These are phyloP conservation scores for Lapara coniferarum DNA, from an alignment of 2,888 invertebrate species.

Conservation along the genomic window DNA sequence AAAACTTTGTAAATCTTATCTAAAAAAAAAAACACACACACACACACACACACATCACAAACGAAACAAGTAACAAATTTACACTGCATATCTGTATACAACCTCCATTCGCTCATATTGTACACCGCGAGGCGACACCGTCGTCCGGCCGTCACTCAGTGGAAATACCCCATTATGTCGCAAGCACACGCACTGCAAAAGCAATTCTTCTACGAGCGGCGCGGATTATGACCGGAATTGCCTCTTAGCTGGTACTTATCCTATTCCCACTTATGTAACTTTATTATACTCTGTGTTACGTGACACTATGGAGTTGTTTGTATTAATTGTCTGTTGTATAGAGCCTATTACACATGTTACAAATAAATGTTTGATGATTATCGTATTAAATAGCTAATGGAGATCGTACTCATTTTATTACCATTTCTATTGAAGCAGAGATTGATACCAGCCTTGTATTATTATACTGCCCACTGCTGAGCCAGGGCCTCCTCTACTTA, in stretches of 20 bases:
- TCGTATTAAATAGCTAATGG: no score
- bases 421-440: no score
- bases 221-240: constrained; percentile 69
- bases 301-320: background rate
- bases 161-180: constrained; percentile 79
- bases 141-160: constrained; percentile 76
- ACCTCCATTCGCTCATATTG: constrained; percentile 35
- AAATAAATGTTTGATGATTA: no score
- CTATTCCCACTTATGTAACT: constrained; percentile 21
- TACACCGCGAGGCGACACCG: constrained; percentile 36
- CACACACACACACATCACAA: no score
- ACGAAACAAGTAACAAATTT: no score
- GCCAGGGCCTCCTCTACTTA: no score
- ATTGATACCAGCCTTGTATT: no score
- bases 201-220: constrained; percentile 74
- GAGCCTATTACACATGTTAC: background rate
- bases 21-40: no score
- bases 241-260: constrained; percentile 56
- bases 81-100: no score
- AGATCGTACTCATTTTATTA: no score
- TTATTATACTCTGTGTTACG: constrained; percentile 17
- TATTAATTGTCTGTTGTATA: background rate
- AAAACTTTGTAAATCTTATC: no score
- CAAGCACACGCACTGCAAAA: constrained; percentile 70
- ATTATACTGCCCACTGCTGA: no score